A percentile compares a stretch with the other conserved stretches of the same genome.
Evolutionary conservation across 2,113 vertebrate genomes (phyloP).

Genomic region (Hydropotes inermis): DNA sequence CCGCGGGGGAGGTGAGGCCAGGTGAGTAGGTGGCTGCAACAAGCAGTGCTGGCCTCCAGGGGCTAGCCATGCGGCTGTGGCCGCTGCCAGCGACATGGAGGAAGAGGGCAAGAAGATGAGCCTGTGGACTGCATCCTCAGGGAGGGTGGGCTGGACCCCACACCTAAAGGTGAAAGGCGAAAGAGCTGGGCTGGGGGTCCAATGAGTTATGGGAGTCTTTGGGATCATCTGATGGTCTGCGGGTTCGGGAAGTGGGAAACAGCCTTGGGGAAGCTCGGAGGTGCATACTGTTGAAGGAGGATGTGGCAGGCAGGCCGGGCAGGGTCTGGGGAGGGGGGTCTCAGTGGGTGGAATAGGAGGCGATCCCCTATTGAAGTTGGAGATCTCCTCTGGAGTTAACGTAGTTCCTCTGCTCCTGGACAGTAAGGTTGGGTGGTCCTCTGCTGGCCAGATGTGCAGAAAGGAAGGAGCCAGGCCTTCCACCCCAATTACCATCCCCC

Average conservation of each 20-base stretch:
- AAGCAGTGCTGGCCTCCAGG: slow-evolving; percentile 44
- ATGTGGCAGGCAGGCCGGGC: neutral
- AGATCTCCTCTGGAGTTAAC: neutral
- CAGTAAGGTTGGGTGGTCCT: neutral
- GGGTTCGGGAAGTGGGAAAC: neutral
- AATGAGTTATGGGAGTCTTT: neutral
- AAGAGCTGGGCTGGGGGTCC: neutral
- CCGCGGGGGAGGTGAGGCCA: neutral
- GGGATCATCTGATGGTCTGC: too few species aligned
- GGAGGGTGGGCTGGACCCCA: neutral
- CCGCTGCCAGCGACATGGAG: slow-evolving; percentile 51
- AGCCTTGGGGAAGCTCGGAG: neutral
- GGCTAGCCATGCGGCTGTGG: slow-evolving; percentile 28
- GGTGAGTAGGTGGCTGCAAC: slow-evolving; percentile 44
- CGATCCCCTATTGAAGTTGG: neutral
- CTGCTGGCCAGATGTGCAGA: neutral
- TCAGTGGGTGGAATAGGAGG: neutral
- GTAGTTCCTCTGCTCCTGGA: neutral
- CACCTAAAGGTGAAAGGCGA: neutral
- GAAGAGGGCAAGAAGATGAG: slow-evolving; percentile 66
- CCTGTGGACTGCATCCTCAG: neutral
- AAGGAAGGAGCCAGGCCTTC: slow-evolving; percentile 19
- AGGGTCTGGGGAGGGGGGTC: neutral
- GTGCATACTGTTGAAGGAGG: neutral
- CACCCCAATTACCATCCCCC: neutral